Evolutionary conservation across 2,113 vertebrate species (phyloP), one percentile per base, ranked within the genome.

Genomic region (Tylochromis polylepis): DNA sequence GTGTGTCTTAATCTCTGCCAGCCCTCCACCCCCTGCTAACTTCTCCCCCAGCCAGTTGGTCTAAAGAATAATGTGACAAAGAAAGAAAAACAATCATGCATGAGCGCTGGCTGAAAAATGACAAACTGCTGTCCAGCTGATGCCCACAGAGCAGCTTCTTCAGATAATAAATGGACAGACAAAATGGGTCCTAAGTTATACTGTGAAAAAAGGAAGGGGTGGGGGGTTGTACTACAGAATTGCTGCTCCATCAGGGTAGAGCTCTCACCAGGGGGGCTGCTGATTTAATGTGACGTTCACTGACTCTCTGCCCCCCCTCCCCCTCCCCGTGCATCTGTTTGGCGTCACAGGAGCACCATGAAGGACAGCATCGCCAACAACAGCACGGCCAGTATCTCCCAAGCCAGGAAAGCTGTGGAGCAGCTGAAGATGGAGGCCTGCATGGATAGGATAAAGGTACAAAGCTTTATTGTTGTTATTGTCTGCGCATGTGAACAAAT

Each of bases 351-450:
- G 93, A 94, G 92, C 93, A 95, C 93, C 93, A 98, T 98, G 97
- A 99, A 98, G 95, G 98, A 99, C 91, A 89, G 94, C 27, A 97
- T 98, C 92, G 96, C 97, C 81, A 98, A 96, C 89, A 98, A 97
- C 96, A 99, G 97, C 94, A 99, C 97, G 79, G 95, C 97, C 87
- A 98, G 95, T 95, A 99, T 99, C 97, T 99, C 98, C 83, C 98
- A 99, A 90, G 98, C 98, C 93, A 97, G 98, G 94, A 99, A 98
- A 95, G 96, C 98, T 34, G 98, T 99, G 95, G 98, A 99, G 88
- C 98, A 99, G 90, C 97, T 99, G 43, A 99, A 99, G 96, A 99
- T 99, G 98, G 98, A 99, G 94, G 98, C 98, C 81, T 99, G 98
- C 91, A 98, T 99, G 98, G 98, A 99, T 88, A 96, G 98, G 87